Evolutionary conservation across 92 coral and sea anemone genomes (phyloP), one percentile per base, ranked within the genome.

Genomic region (Micromussa lordhowensis): DNA sequence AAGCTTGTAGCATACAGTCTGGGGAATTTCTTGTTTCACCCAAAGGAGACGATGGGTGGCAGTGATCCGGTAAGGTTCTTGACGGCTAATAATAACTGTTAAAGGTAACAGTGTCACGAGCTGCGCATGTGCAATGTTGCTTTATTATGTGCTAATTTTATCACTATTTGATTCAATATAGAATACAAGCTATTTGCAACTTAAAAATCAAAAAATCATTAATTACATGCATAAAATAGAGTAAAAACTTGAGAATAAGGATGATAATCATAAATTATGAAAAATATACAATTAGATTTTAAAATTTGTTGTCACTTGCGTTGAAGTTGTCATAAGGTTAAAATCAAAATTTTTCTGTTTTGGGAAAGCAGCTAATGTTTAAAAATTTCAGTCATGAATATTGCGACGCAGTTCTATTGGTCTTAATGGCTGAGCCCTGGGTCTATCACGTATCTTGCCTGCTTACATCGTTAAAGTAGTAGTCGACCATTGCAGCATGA

Each of bases 21-120:
- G 19, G 94, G 96, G 2, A 92, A 94, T 72, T 87, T 92, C 36
- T 32, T 92, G 63, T 92, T 81, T 48, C 48, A 61, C 34, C 85
- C 85, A 1, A 29, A 28, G 19, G 54, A 30, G 26, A 29, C 75
- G 10, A 4, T 19, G 4, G 26, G 85, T 36, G 85, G 85, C 0
- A 76, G 22, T 21, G 3, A 15, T 35, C 85, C 85, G 75, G 85
- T 81, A 81, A 28, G 18, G 48, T 40, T 4, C 7, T 40, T 40
- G 48, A 40, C 7, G 48, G 48, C 48, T 40, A 40, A 4, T 40
- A 4, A 40, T 4, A 40, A 40, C 7, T 40, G 10, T 4, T 7
- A 40, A 40, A 40, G n/a, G n/a, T n/a, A n/a, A n/a, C n/a, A n/a
- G n/a, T n/a, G n/a, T n/a, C n/a, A n/a, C n/a, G n/a, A n/a, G n/a